phyloP scores from a whole-genome alignment of 2,113 vertebrate genomes.

The Acrocephalus kingi region DNA sequence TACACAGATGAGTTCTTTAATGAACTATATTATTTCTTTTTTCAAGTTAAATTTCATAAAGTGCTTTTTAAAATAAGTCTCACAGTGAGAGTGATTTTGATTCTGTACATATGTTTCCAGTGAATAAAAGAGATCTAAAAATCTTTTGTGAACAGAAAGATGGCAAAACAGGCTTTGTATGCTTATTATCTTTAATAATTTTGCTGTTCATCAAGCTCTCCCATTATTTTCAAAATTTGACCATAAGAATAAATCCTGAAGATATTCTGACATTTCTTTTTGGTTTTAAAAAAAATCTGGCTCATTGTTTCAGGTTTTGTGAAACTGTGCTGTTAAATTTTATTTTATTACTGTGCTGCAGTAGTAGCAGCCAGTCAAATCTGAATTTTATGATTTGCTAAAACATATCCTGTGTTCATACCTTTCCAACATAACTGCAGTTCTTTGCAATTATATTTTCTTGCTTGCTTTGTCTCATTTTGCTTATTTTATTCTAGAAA shows the following conservation, averaged over 20 bases:
- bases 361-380: not conserved
- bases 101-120: not conserved
- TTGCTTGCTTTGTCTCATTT: not conserved
- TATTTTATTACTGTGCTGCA: not conserved
- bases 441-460: not conserved
- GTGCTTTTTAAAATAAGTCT: slow-evolving; percentile 6
- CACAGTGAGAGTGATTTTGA: not conserved
- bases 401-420: not conserved
- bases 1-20: slow-evolving; percentile 3
- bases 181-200: not conserved
- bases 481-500: not conserved
- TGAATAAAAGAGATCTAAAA: not conserved
- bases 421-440: not conserved
- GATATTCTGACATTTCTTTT: not conserved
- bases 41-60: not conserved
- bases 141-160: not conserved
- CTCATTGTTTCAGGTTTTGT: not conserved
- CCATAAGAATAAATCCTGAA: not conserved
- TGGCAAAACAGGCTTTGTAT: not conserved
- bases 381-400: not conserved
- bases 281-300: accelerated
- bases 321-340: not conserved
- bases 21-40: not conserved
- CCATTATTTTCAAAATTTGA: not conserved
- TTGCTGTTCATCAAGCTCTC: not conserved